Base-by-base conservation (phyloP, 2,888 invertebrate genomes). In the Drosophila meridionalis region DNA sequence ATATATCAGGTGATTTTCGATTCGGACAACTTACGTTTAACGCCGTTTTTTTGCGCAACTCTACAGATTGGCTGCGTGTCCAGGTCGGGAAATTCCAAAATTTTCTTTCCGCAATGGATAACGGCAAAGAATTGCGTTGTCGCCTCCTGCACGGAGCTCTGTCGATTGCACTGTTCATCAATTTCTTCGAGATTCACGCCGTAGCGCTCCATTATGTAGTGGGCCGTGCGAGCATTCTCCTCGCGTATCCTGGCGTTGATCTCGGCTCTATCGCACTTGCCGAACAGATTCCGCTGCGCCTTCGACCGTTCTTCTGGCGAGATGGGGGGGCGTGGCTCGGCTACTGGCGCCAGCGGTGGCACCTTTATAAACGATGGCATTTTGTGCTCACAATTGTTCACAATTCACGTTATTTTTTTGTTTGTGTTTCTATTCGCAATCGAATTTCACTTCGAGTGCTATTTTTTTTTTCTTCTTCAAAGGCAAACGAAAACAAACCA, bases 21-120 rank as follows among this genome's bases (percentile, higher is more conserved):
- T 32, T 32, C 32, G n/a, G 4, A 3, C 2, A 26, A 70, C 75
- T 78, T 67, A 80, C 78, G 8, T 73, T 78, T 80, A 5, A 80
- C 30, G 59, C 73, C 57, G 11, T 45, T 20, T 28, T 47, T 30
- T n/a, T 55, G 32, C 53, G 60, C 30, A 26, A 28, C 28, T 34
- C 34, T 20, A 20, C 20, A 28, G 32, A 28, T 47, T 55, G 30
- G 34, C 26, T 64, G 36, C 43, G 42, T 34, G 8, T 34, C 34
- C 12, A 55, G 26, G 26, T 11, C 32, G 14, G 9, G 2, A 52
- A 50, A 20, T 11, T 52, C 52, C 8, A 43, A 14, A 9, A 48
- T 63, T 38, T 11, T 43, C 30, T 50, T 57, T 38, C 47, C 47
- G 26, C 47, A n/a, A 11, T 11, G 8, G 7, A n/a, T 53, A 11